phyloP scores from a whole-genome alignment of 2,797 vertebrate species.

The Champsocephalus esox region DNA sequence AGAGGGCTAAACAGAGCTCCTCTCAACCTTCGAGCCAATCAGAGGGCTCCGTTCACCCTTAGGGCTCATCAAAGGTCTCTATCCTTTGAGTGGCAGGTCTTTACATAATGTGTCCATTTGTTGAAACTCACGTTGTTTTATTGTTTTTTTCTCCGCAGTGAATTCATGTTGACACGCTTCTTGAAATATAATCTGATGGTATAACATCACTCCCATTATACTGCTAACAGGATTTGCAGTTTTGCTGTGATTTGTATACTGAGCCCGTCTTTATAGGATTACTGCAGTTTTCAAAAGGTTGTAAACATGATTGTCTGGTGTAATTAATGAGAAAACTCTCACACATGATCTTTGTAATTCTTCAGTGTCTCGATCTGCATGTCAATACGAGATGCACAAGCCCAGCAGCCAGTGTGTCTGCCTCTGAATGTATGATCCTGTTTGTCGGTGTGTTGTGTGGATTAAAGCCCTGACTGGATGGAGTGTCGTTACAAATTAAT shows the following conservation, averaged over 20 bases:
- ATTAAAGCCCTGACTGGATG: conserved; percentile 75
- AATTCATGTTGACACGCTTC: conserved; percentile 3
- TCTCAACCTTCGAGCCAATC: too few species aligned
- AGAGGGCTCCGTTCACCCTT: too few species aligned
- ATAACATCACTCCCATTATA: conserved; percentile 2
- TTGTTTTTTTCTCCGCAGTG: not conserved
- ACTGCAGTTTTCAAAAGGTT: conserved; percentile 16
- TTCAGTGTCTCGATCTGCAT: conserved; percentile 54
- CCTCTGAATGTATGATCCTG: conserved; percentile 64
- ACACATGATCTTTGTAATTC: conserved; percentile 47
- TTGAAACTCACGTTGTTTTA: too few species aligned
- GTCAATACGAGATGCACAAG: conserved; percentile 53
- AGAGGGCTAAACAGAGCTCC: too few species aligned
- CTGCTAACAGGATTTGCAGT: conserved; percentile 14
- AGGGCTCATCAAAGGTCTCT: too few species aligned
- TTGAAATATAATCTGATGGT: not conserved
- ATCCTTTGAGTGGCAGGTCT: too few species aligned
- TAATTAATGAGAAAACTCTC: conserved; percentile 43
- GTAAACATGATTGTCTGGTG: conserved; percentile 45
- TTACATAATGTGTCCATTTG: too few species aligned
- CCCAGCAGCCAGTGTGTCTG: conserved; percentile 52
- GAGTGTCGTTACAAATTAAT: conserved; percentile 81
- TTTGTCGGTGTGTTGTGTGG: conserved; percentile 61
- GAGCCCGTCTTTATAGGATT: conserved; percentile 49
- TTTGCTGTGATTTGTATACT: conserved; percentile 11